A percentile compares a stretch with the other conserved stretches of the same genome.
Evolutionary conservation across 1,140 invertebrate genomes (phyloP).

Genomic region (Delia radicum): DNA sequence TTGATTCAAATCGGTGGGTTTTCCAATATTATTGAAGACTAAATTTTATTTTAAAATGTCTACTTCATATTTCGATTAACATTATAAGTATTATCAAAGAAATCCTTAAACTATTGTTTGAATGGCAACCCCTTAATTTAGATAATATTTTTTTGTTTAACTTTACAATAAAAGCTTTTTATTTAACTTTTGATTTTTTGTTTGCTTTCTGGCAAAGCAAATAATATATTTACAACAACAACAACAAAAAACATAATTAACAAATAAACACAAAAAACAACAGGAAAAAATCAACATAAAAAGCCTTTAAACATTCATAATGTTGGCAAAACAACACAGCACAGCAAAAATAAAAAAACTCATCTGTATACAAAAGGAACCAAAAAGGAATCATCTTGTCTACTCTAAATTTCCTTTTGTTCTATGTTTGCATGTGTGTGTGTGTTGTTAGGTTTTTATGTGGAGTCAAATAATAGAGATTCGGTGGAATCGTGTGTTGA

Average conservation of each 20-base stretch:
- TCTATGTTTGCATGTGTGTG: background rate
- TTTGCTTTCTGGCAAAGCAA: background rate
- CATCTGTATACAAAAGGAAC: background rate
- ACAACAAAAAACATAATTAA: background rate
- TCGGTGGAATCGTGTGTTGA: background rate
- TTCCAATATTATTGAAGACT: no score
- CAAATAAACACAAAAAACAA: background rate
- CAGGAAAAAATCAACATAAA: background rate
- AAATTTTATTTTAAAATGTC: no score
- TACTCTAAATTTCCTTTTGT: background rate
- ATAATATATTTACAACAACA: background rate
- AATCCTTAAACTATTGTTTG: no score
- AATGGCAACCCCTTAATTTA: background rate
- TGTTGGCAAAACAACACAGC: background rate
- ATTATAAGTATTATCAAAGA: no score
- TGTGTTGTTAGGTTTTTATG: background rate
- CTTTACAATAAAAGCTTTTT: background rate
- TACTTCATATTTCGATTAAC: no score
- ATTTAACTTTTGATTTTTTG: background rate
- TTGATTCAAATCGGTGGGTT: no score
- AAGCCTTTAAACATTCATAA: background rate
- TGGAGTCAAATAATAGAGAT: background rate
- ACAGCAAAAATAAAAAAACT: background rate
- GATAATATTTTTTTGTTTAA: no score
- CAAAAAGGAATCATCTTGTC: background rate